Base-by-base conservation (phyloP, 92 coral and sea anemone genomes). In the Isaurus tuberculatus region DNA sequence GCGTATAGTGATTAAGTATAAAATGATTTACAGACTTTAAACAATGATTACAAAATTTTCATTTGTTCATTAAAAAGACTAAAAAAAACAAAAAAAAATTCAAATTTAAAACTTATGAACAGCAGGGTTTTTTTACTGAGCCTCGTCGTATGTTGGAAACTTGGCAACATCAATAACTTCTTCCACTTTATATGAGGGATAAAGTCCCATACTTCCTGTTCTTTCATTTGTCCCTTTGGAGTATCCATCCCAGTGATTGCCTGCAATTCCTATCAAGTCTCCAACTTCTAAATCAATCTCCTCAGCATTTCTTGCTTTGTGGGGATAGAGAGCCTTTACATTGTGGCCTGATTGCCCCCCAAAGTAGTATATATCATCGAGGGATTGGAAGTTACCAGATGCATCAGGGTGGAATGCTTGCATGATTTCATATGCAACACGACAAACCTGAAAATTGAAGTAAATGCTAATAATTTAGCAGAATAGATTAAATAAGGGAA, bases 181-280 rank as follows among this genome's bases (percentile, higher is more conserved):
- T 83, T 96, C 98, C 15, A 89, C 99, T 85, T 94, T 92, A 84
- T 93, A 96, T 0, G 99, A 96, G 2, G 99, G 99, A 57, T 88
- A 96, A 27, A 96, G 91, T 3, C 99, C 99, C 0, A 74, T 57
- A 61, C 68, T 83, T 14, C 91, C 87, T 29, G 88, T 71, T 36
- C 84, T 90, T 43, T 70, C 90, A 82, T 88, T 88, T n/a, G 89
- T 87, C 4, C 94, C 99, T 78, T 94, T 96, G 0, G 99, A 94
- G 66, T 85, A 94, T 0, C 99, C 99, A 75, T 96, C 95, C 99
- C 99, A 96, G 84, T 96, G 99, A 66, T 96, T 96, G 13, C 99
- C 99, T 7, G 99, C 99, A 83, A 96, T 94, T 44, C 92, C 87
- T 15, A 94, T 77, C 3, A 84, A 71, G 83, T 94, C 99, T 0